Conservation (phyloP, 2,113 vertebrate species). For the Pogona vitticeps region DNA sequence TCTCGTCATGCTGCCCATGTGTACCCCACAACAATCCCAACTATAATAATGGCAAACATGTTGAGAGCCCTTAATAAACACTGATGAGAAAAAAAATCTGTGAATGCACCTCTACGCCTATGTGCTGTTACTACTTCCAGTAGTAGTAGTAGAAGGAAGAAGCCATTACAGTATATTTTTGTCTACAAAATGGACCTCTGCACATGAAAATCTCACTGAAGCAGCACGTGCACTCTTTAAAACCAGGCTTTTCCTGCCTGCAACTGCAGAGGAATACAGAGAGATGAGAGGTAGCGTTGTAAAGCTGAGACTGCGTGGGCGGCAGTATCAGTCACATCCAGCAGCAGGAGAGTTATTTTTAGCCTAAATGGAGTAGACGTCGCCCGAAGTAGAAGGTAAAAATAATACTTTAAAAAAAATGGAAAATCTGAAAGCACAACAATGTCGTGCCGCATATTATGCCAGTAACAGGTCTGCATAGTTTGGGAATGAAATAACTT, state of each 20-base stretch:
- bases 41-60: no score
- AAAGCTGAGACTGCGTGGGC: background rate
- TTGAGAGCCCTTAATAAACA: background rate
- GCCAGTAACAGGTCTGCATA: constrained; percentile 21
- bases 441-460: background rate
- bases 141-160: background rate
- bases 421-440: background rate
- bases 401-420: background rate
- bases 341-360: constrained; percentile 58
- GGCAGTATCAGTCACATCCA: constrained; percentile 43
- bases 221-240: background rate
- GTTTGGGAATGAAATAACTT: constrained; percentile 45
- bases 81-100: background rate
- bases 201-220: background rate
- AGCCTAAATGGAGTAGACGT: constrained; percentile 37
- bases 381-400: constrained; percentile 41
- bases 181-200: background rate
- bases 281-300: constrained; percentile 38
- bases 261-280: constrained; percentile 29
- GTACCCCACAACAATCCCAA: no score
- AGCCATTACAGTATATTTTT: background rate
- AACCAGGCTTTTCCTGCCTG: constrained; percentile 12
- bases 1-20: background rate
- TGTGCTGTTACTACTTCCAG: background rate
- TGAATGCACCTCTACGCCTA: fast-evolving